A percentile compares a stretch with the other conserved stretches of the same genome.
Conservation (phyloP, 2,113 vertebrate genomes). For the Neotragus pygmaeus region DNA sequence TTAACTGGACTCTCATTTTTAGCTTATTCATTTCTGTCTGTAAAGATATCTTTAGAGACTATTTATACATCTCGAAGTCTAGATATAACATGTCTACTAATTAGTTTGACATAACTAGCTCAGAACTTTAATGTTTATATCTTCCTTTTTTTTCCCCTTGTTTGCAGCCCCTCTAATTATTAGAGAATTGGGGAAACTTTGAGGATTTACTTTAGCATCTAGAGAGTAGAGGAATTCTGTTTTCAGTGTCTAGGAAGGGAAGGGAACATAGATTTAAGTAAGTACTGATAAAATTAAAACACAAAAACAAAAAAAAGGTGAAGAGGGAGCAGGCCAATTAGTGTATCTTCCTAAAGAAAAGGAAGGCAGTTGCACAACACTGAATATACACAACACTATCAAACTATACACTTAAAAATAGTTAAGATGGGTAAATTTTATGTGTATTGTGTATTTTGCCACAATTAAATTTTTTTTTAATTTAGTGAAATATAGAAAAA, state of each 20-base stretch:
- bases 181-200: neutral
- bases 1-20: slow-evolving; percentile 3
- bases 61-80: neutral
- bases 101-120: neutral
- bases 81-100: neutral
- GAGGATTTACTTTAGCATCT: neutral
- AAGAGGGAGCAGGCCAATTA: neutral
- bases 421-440: neutral
- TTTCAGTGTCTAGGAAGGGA: neutral
- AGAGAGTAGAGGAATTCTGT: neutral
- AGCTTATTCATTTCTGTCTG: neutral
- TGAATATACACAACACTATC: neutral
- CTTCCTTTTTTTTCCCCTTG: neutral
- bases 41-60: neutral
- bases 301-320: neutral
- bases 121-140: neutral
- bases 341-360: neutral
- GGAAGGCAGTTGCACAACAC: neutral
- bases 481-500: neutral
- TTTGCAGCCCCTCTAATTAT: neutral
- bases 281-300: neutral
- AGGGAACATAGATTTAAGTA: neutral
- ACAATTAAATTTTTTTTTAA: neutral
- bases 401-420: neutral
- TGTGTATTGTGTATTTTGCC: neutral